Percentiles rank a stretch among this genome's conserved stretches.
Evolutionary conservation across 2,888 invertebrate species (phyloP).

Genomic region (Phengaris arion): DNA sequence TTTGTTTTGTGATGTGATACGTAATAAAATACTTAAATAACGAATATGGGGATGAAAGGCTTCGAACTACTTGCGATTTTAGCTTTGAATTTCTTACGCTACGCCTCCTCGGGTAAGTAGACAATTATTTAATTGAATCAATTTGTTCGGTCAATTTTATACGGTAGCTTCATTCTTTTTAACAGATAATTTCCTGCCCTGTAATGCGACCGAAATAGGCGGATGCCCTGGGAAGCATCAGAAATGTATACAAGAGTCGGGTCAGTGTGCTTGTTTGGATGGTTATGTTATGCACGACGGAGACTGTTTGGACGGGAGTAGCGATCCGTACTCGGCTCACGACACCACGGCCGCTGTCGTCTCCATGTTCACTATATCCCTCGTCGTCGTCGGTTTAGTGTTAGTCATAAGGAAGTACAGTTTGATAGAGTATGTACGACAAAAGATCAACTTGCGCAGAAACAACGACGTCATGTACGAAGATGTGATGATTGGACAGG

Average conservation of each 20-base stretch:
- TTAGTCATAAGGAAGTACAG: constrained; percentile 70
- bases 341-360: constrained; percentile 59
- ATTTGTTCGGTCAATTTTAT: constrained; percentile 63
- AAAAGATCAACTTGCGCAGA: constrained; percentile 63
- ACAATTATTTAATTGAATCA: constrained; percentile 79
- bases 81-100: constrained; percentile 59
- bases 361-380: constrained; percentile 62
- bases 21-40: constrained; percentile 32
- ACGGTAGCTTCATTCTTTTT: constrained; percentile 67
- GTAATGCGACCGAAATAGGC: constrained; percentile 55
- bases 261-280: constrained; percentile 55
- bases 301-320: constrained; percentile 48
- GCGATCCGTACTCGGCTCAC: constrained; percentile 43
- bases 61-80: constrained; percentile 57
- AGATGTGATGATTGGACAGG: constrained; percentile 78
- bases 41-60: constrained; percentile 56
- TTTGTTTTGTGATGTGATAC: constrained; percentile 62
- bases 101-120: constrained; percentile 65
- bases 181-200: constrained; percentile 75
- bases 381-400: constrained; percentile 62
- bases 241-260: constrained; percentile 52
- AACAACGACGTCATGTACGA: constrained; percentile 72
- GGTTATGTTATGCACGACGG: constrained; percentile 54
- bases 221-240: constrained; percentile 56
- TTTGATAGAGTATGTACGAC: constrained; percentile 63